Evolutionary conservation across 2,888 invertebrate genomes (phyloP), one percentile per base, ranked within the genome.

Genomic region (Eudemis profundana): DNA sequence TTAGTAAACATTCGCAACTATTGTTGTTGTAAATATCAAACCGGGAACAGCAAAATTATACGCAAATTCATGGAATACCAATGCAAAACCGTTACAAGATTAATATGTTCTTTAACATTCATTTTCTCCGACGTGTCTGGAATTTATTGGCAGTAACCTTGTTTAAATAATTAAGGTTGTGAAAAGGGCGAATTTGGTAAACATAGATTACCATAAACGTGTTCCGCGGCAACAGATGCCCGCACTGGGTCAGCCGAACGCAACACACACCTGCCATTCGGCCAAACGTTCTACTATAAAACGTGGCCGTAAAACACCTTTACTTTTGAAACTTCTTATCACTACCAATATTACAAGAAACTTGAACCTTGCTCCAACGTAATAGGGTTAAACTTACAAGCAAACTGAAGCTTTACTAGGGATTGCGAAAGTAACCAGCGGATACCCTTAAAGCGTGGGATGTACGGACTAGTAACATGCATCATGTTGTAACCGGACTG

Each of bases 241-340:
- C 71, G 81, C 69, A 82, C 74, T 85, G 74, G 85, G 85, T 84
- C 83, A 81, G 42, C 69, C 40, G 56, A 46, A 61, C 44, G 65
- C 62, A 68, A 69, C 68, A 72, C 53, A 78, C 82, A 84, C 81
- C 81, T 82, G 83, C 75, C 72, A 68, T 59, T 44, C 57, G 44
- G 44, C 50, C 57, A 51, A 42, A 46, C 19, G 44, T 53, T 46
- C 19, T 76, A 75, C 72, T 74, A 74, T 79, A 78, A 82, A 83
- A 74, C 68, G 70, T 66, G 56, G 61, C 71, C 65, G 70, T 71
- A 70, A 73, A 75, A 68, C 53, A 40, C 54, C 14, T 53, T 61
- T 56, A 50, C 61, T 53, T 44, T 50, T 36, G 29, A 38, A 27
- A 47, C 46, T 23, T 57, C 64, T 10, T 50, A 50, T 51, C 50